Base-by-base conservation (phyloP, 2,113 vertebrate species). In the Castor canadensis region DNA sequence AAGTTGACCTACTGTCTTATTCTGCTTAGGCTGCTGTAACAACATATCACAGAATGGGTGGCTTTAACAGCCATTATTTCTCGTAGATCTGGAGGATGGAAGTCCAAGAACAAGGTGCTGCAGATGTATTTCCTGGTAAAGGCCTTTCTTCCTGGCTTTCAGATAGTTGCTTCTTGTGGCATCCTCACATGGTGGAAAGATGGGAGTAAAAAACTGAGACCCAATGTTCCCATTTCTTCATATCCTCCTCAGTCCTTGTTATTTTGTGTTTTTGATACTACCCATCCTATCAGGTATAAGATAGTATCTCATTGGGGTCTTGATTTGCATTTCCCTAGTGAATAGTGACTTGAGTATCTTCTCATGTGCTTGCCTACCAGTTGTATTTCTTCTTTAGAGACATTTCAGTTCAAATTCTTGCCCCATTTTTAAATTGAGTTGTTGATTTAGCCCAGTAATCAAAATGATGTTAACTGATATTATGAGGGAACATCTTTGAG, bases 301-400 rank as follows among this genome's bases (percentile, higher is more conserved):
- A 1, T 60, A 20, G 6, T 75, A 12, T 73, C 40, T 95, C 19
- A 58, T n/a, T 73, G 24, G 94, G 40, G 40, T 85, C 84, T 94
- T 89, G 45, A 69, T 75, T 93, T 94, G 71, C 30, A 49, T 87
- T 95, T 93, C 30, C 60, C 32, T 67, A 43, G n/a, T 38, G n/a
- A 77, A 58, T 83, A 58, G 30, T 84, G 47, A 58, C n/a, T 26
- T 77, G 67, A 83, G 45, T 8, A 71, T 71, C 60, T 89, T 85
- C 85, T 89, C 17, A 6, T 81, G 4, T 49, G 3, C 22, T 64
- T 26, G 0, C 66, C 72, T 22, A 5, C 24, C 83, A 87, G 40
- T 83, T 81, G 38, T 73, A 4, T 87, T 47, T 79, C 58, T 86
- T 77, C 47, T 45, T 89, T 28, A 9, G 30, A 86, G 43, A 96